A percentile compares a stretch with the other conserved stretches of the same genome.
Conservation (phyloP, 2,888 invertebrate species). For the Dilophus febrilis region DNA sequence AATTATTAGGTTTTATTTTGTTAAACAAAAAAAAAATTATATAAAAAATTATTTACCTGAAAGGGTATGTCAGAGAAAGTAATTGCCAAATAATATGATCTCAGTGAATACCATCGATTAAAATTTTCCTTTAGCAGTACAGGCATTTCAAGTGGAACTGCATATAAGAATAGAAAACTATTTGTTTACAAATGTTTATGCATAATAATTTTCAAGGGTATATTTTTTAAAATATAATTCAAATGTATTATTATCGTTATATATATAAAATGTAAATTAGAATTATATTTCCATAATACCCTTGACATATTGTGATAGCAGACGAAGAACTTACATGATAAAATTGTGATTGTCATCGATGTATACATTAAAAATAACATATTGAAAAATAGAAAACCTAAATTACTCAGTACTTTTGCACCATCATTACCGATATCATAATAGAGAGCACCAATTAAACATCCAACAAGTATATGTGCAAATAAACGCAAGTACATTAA, state of each 20-base stretch:
- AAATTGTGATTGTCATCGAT: conserved; percentile 96
- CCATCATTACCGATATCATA: conserved; percentile 94
- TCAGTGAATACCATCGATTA: conserved; percentile 91
- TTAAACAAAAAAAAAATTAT: background rate
- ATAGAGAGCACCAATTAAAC: conserved; percentile 87
- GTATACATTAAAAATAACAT: conserved; percentile 98
- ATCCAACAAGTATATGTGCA: conserved; percentile 84
- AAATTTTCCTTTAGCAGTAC: conserved; percentile 88
- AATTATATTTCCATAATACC: too few species aligned
- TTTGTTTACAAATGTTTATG: too few species aligned
- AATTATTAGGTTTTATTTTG: background rate
- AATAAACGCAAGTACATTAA: conserved; percentile 86
- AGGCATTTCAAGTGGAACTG: conserved; percentile 91
- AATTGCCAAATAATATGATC: conserved; percentile 88
- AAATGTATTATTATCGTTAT: too few species aligned
- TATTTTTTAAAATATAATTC: too few species aligned
- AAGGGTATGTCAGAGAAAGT: conserved; percentile 96
- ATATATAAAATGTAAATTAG: too few species aligned
- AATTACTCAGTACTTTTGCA: conserved; percentile 86
- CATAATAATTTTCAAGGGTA: too few species aligned
- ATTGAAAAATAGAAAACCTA: conserved; percentile 94
- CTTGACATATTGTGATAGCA: too few species aligned
- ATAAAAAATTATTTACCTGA: conserved; percentile 45
- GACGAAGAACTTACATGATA: conserved; percentile 94
- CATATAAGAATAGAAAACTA: conserved; percentile 15